Conservation (phyloP, 2,888 invertebrate species). For the Formica aserva region DNA sequence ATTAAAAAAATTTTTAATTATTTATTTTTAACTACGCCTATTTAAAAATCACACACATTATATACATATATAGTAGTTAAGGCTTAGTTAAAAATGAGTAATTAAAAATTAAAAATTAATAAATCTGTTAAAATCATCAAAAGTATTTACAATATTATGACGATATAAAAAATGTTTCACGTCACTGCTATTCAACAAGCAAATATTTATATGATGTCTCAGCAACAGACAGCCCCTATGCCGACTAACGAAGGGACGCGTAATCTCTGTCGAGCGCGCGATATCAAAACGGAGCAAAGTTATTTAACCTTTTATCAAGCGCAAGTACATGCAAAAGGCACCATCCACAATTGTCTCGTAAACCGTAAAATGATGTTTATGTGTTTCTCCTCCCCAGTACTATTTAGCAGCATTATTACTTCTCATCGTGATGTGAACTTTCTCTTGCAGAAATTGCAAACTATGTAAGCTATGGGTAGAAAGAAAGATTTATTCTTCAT, state of each 20-base stretch:
- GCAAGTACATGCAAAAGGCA: background rate
- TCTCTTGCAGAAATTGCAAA: background rate
- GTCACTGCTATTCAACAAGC: background rate
- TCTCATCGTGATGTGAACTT: background rate
- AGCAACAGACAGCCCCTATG: slow-evolving; percentile 15
- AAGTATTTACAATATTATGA: slow-evolving; percentile 2
- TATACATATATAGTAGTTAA: too few species aligned
- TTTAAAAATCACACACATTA: too few species aligned
- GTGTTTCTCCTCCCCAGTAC: background rate
- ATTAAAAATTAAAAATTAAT: background rate
- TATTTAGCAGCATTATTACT: background rate
- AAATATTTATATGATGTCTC: slow-evolving; percentile 16
- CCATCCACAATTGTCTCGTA: background rate
- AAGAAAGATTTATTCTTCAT: background rate
- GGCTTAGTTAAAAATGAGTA: background rate
- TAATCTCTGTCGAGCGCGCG: slow-evolving; percentile 37
- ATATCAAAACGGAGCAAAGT: slow-evolving; percentile 69
- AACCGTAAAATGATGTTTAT: slow-evolving; percentile 4
- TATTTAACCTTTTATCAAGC: slow-evolving; percentile 73
- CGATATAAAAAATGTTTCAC: background rate
- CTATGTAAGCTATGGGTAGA: background rate
- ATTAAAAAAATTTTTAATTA: too few species aligned
- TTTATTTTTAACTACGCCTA: too few species aligned
- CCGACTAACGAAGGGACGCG: slow-evolving; percentile 28
- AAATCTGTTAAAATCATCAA: background rate